phyloP scores from a whole-genome alignment of 2,113 vertebrate genomes.

The Phylloscopus whistleri region DNA sequence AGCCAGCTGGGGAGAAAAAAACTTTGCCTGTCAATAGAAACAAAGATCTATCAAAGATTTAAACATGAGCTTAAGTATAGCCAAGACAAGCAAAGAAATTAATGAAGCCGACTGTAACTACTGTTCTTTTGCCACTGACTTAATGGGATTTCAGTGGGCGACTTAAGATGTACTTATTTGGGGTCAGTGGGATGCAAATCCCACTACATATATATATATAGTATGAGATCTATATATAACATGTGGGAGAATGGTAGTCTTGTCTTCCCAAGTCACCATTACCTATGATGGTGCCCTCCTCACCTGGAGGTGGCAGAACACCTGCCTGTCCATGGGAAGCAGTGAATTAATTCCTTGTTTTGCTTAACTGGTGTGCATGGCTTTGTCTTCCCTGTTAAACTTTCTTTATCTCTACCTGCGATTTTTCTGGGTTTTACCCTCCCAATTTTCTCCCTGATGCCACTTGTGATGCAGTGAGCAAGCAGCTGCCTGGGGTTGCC shows the following conservation, averaged over 20 bases:
- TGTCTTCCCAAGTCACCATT: neutral
- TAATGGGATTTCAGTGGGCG: neutral
- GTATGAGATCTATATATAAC: neutral
- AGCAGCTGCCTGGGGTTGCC: neutral
- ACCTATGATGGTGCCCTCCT: neutral
- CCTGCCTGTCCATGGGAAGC: neutral
- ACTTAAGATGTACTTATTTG: neutral
- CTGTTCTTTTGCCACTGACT: neutral
- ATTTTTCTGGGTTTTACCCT: neutral
- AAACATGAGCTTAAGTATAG: neutral
- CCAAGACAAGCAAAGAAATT: neutral
- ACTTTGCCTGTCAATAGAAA: neutral
- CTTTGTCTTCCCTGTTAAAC: neutral
- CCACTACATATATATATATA: too few species aligned
- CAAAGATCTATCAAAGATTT: neutral
- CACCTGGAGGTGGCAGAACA: neutral
- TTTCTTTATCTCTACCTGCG: neutral
- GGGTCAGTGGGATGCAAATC: neutral
- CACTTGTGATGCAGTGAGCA: neutral
- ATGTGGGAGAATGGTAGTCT: neutral
- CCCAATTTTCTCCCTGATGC: neutral
- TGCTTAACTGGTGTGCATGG: neutral
- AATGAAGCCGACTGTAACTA: neutral
- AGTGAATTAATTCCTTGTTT: neutral
- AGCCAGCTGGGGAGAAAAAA: neutral